phyloP scores from a whole-genome alignment of 2,113 vertebrate genomes.

The Anas platyrhynchos region DNA sequence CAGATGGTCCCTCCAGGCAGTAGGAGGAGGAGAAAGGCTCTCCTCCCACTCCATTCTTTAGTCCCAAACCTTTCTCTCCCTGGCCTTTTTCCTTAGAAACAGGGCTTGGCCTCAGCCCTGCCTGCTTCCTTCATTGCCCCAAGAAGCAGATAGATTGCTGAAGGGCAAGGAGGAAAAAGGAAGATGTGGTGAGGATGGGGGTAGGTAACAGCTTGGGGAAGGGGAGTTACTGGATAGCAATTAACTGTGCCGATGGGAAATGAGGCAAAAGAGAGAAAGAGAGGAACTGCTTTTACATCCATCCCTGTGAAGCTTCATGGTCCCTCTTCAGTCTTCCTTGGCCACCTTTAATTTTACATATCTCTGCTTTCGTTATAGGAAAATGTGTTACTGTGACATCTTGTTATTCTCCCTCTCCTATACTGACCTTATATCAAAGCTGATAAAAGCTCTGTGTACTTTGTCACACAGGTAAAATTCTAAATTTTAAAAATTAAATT shows the following conservation, averaged over 20 bases:
- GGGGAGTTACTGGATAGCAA: not conserved
- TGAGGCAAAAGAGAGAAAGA: not conserved
- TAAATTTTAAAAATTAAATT: not conserved
- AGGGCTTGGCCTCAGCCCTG: not conserved
- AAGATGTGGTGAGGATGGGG: not conserved
- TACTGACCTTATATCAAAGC: not conserved
- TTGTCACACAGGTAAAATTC: not conserved
- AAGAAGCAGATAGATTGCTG: not conserved
- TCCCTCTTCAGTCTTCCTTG: not conserved
- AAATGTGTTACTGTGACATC: not conserved
- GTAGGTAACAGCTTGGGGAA: accelerated
- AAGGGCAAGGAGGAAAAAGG: not conserved
- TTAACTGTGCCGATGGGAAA: not conserved
- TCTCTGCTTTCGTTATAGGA: not conserved
- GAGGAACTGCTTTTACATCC: not conserved
- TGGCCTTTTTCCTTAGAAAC: not conserved
- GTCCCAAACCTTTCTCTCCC: not conserved
- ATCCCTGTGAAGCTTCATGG: not conserved
- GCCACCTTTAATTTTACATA: not conserved
- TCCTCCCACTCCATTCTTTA: not conserved
- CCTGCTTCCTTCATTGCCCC: not conserved
- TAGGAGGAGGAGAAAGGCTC: not conserved
- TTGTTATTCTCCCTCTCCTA: not conserved
- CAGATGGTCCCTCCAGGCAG: not conserved
- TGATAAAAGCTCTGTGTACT: too few species aligned